Conservation (phyloP, 1,140 invertebrate genomes). For the Sinella curviseta region DNA sequence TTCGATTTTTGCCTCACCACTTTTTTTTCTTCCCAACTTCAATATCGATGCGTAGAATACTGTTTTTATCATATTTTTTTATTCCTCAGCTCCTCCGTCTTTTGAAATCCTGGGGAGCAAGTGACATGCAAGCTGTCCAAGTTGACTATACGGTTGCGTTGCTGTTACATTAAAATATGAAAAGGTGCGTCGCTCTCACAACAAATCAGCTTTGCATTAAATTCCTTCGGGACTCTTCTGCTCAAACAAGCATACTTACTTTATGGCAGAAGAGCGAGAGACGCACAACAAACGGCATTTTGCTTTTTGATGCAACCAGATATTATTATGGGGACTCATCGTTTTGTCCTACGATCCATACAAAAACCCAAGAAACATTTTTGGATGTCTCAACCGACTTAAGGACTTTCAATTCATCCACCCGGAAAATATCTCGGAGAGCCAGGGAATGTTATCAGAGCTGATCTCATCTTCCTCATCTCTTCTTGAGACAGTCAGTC, state of each 20-base stretch:
- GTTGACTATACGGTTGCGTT: background rate
- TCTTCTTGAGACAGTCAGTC: background rate
- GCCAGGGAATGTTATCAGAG: slow-evolving; percentile 11
- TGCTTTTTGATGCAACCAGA: background rate
- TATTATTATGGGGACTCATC: background rate
- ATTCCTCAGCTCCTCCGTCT: too few species aligned
- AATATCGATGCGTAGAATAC: too few species aligned
- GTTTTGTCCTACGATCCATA: background rate
- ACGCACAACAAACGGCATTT: too few species aligned
- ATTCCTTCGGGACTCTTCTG: background rate
- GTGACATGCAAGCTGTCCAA: background rate
- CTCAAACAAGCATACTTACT: too few species aligned
- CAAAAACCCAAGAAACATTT: background rate
- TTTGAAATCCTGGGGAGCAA: background rate
- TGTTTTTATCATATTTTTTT: too few species aligned
- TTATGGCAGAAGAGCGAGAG: too few species aligned
- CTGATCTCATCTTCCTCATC: slow-evolving; percentile 2
- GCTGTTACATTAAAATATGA: slow-evolving; percentile 3
- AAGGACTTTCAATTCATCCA: slow-evolving; percentile 21
- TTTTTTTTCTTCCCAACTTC: too few species aligned
- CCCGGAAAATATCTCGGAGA: slow-evolving; percentile 17
- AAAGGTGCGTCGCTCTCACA: background rate
- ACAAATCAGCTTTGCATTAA: slow-evolving; percentile 14
- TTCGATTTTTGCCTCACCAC: too few species aligned
- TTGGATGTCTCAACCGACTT: slow-evolving; percentile 12